phyloP scores from a whole-genome alignment of 2,113 vertebrate species.

The Prinia subflava region DNA sequence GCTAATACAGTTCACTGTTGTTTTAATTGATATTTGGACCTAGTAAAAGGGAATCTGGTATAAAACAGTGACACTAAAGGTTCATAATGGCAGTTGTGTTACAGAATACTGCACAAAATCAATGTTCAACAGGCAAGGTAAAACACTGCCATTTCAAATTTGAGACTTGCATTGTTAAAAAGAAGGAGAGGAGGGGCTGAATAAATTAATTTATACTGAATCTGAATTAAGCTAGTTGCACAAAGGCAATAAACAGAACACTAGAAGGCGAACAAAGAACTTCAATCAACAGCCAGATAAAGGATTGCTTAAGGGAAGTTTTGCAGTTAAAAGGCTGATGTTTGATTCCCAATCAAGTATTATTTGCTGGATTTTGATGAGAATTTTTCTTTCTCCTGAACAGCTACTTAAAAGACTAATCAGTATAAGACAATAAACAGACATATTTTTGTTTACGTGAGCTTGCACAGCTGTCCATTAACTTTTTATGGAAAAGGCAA shows the following conservation, averaged over 20 bases:
- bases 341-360: background rate
- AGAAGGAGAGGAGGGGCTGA: background rate
- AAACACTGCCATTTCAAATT: background rate
- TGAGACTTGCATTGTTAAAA: background rate
- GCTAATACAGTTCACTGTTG: background rate
- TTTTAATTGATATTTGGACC: background rate
- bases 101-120: background rate
- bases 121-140: background rate
- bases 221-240: background rate
- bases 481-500: background rate
- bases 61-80: background rate
- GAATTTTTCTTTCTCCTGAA: background rate
- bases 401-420: background rate
- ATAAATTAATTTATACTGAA: background rate
- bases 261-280: background rate
- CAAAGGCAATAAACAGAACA: background rate
- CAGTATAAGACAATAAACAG: background rate
- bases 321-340: background rate
- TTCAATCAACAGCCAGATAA: background rate
- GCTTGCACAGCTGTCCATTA: background rate
- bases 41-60: background rate
- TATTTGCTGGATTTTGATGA: background rate
- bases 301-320: background rate
- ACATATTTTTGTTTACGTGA: background rate
- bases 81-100: rapidly evolving